A percentile compares a stretch with the other conserved stretches of the same genome.
phyloP scores from a whole-genome alignment of 2,797 vertebrate species.

The Micropoecilia bifurca region DNA sequence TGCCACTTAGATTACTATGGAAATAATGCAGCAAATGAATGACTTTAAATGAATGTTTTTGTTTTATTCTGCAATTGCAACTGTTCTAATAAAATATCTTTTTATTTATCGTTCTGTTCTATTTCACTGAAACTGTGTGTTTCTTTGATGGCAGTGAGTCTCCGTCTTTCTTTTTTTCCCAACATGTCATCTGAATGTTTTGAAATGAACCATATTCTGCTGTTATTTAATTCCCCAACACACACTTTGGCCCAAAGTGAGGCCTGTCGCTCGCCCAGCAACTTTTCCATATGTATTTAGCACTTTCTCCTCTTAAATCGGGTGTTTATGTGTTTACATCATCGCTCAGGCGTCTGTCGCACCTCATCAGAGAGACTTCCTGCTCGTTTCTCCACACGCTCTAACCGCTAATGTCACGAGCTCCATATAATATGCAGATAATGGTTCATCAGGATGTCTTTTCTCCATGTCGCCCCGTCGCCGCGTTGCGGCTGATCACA shows the following conservation, averaged over 20 bases:
- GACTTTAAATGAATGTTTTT: conserved; percentile 63
- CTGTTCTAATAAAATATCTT: conserved; percentile 34
- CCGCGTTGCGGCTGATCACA: conserved; percentile 74
- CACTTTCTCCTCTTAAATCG: conserved; percentile 14
- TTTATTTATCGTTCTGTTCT: conserved; percentile 19
- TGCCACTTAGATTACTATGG: conserved; percentile 44
- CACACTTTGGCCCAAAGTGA: conserved; percentile 30
- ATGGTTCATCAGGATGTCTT: conserved; percentile 66
- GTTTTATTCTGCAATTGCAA: conserved; percentile 35
- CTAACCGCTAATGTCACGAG: conserved; percentile 59
- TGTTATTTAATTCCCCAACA: neutral
- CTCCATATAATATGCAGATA: conserved; percentile 78
- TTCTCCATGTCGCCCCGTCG: conserved; percentile 57
- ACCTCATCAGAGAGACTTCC: conserved; percentile 44
- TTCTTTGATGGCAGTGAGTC: conserved; percentile 1
- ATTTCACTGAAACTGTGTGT: conserved; percentile 36
- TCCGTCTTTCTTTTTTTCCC: neutral
- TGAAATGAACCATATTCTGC: conserved; percentile 16
- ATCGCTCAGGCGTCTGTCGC: conserved; percentile 33
- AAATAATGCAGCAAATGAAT: conserved; percentile 71
- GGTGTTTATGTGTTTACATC: conserved; percentile 40
- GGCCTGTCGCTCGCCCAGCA: conserved; percentile 9
- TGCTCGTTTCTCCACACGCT: conserved; percentile 36
- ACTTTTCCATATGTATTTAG: conserved; percentile 18
- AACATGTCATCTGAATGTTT: conserved; percentile 40